Base-by-base conservation (phyloP, 2,888 invertebrate genomes). In the Lomographa bimaculata region DNA sequence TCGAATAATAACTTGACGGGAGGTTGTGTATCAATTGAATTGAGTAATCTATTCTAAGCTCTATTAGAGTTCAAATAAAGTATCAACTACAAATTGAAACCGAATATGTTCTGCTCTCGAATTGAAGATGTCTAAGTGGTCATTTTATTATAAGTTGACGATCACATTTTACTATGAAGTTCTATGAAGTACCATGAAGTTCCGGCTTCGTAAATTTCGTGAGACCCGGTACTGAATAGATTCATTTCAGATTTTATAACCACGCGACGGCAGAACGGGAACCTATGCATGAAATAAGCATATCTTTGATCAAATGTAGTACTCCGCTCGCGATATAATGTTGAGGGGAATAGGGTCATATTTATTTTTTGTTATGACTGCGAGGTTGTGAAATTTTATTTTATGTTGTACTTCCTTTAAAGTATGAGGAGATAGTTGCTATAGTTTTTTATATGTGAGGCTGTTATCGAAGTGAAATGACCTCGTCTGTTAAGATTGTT, bases 201-300 rank as follows among this genome's bases (percentile, higher is more conserved):
- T 59, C 53, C 57, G 52, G 59, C 47, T 42, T 60, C 60, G 61
- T 66, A 66, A 64, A 72, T 67, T 67, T 60, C 37, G 47, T 49
- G 58, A 46, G 55, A 50, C 56, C 50, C 41, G 55, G 49, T 50
- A 49, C 56, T 59, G 62, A 64, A 71, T 64, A 65, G 67, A 70
- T 65, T 64, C 68, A 67, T 72, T 72, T 65, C 60, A 64, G 60
- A 71, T 71, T 71, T 71, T 68, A 71, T 65, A 67, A 61, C 61
- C 46, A 25, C 17, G 49, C 55, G 64, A 64, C 59, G 60, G 50
- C 47, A 57, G 51, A 54, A 56, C 53, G 53, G 39, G 53, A 72
- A 60, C 59, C 71, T 69, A 74, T 75, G 75, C 73, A 73, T 74
- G 73, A 73, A 74, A 75, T 75, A 70, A 74, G 64, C 72, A 68